A percentile compares a stretch with the other conserved stretches of the same genome.
These are phyloP conservation scores for Onychomys torridus DNA, from an alignment of 2,797 vertebrate species.

Conservation along the genomic window DNA sequence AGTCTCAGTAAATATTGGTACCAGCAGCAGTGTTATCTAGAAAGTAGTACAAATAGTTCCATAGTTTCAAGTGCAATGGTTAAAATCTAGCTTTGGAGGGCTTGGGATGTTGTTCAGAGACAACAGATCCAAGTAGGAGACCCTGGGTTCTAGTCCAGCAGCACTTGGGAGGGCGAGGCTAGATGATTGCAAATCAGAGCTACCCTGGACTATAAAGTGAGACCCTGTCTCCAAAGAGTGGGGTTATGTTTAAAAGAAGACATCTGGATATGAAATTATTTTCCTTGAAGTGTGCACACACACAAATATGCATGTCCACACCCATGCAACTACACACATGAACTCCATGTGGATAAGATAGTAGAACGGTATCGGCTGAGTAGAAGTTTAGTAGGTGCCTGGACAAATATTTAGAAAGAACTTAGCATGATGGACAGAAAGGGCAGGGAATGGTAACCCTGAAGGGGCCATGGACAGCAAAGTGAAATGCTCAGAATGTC, in stretches of 20 bases:
- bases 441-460: not conserved
- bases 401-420: constrained; percentile 34
- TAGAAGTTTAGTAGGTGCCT: not conserved
- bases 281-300: not conserved
- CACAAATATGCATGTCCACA: not conserved
- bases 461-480: not conserved
- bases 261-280: not conserved
- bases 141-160: not conserved
- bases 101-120: not conserved
- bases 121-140: not conserved
- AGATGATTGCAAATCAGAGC: not conserved
- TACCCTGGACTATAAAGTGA: not conserved
- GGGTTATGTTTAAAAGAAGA: not conserved
- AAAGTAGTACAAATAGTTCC: not conserved
- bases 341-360: not conserved
- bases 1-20: not conserved
- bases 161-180: not conserved
- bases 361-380: not conserved
- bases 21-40: not conserved
- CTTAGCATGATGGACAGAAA: not conserved
- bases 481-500: not conserved
- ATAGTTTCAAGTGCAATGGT: not conserved
- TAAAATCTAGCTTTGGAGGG: not conserved
- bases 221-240: not conserved
- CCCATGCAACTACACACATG: not conserved